A percentile compares a stretch with the other conserved stretches of the same genome.
Evolutionary conservation across 2,797 vertebrate species (phyloP).

Genomic region (Mallotus villosus): DNA sequence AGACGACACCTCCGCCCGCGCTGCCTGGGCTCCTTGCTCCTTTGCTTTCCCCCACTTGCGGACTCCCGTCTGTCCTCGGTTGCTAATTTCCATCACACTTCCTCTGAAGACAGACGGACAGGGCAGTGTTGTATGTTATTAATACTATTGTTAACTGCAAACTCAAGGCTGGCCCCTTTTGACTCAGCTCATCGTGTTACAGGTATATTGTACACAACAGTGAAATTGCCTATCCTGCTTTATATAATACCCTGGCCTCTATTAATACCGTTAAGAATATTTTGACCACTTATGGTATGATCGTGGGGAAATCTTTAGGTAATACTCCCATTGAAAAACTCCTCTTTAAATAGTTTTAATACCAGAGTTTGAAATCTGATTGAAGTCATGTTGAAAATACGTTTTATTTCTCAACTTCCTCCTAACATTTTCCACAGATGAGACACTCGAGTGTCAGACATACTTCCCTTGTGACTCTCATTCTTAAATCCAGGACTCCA

Average conservation of each 20-base stretch:
- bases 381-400: not conserved
- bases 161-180: slow-evolving; percentile 60
- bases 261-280: slow-evolving; percentile 62
- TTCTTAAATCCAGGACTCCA: not conserved
- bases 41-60: slow-evolving; percentile 62
- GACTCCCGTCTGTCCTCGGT: slow-evolving; percentile 66
- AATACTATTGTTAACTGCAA: slow-evolving; percentile 49
- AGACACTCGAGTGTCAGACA: not conserved
- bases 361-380: too few species aligned
- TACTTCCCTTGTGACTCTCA: not conserved
- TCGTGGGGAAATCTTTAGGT: slow-evolving; percentile 22
- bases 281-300: slow-evolving; percentile 61
- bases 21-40: slow-evolving; percentile 59
- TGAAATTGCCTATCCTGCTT: slow-evolving; percentile 58
- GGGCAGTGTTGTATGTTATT: slow-evolving; percentile 63
- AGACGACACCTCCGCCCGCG: slow-evolving; percentile 58
- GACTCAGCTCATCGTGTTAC: slow-evolving; percentile 68
- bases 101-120: slow-evolving; percentile 53
- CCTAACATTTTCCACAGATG: not conserved
- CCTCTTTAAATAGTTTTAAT: not conserved
- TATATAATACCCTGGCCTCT: slow-evolving; percentile 56
- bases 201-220: slow-evolving; percentile 62
- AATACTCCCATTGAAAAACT: not conserved
- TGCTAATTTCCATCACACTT: slow-evolving; percentile 75
- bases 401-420: not conserved